A percentile compares a stretch with the other conserved stretches of the same genome.
Conservation (phyloP, 2,797 vertebrate genomes). For the Picus viridis region DNA sequence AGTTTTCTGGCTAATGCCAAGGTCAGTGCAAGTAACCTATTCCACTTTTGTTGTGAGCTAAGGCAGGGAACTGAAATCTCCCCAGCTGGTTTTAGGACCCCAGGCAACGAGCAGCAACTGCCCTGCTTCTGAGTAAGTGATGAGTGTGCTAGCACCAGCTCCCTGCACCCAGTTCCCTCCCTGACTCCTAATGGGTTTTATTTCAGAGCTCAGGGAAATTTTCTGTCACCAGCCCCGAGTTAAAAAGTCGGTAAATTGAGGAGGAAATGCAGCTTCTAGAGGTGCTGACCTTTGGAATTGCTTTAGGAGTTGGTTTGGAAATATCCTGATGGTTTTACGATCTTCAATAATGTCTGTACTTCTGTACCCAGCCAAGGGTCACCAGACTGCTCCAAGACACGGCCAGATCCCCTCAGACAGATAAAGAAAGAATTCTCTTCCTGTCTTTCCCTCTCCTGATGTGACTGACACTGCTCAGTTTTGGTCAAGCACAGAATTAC, state of each 20-base stretch:
- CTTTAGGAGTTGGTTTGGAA: slow-evolving; percentile 31
- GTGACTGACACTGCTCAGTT: neutral
- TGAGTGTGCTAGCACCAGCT: neutral
- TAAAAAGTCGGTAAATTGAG: slow-evolving; percentile 11
- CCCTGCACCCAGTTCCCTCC: neutral
- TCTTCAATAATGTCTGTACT: slow-evolving; percentile 33
- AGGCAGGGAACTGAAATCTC: slow-evolving; percentile 26
- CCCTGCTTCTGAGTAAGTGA: neutral
- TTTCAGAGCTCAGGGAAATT: slow-evolving; percentile 3
- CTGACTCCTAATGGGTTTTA: neutral
- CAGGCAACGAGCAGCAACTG: neutral
- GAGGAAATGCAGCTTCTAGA: neutral
- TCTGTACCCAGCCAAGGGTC: slow-evolving; percentile 54
- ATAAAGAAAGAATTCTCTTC: neutral
- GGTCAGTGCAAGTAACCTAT: neutral
- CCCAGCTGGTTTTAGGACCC: neutral
- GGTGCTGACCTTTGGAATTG: slow-evolving; percentile 54
- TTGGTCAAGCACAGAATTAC: neutral
- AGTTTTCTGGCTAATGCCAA: neutral
- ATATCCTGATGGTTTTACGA: slow-evolving; percentile 46
- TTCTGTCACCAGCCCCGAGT: neutral
- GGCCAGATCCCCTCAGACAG: neutral
- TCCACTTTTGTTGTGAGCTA: neutral
- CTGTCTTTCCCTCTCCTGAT: neutral
- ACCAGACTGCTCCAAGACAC: neutral